Evolutionary conservation across 2,888 invertebrate genomes (phyloP), one percentile per base, ranked within the genome.

Genomic region (Glyphotaelius pellucidus): DNA sequence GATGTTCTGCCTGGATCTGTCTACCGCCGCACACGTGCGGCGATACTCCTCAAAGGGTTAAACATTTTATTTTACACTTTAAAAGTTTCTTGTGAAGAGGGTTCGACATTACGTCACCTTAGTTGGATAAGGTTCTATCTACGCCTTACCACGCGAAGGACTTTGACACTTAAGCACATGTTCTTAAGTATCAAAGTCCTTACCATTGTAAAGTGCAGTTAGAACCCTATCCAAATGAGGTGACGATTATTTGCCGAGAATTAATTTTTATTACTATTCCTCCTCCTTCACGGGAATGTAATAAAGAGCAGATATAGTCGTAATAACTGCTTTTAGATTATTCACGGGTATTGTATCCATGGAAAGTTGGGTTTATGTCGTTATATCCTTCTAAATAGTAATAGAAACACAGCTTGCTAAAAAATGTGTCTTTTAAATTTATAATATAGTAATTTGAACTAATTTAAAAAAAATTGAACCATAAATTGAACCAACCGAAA

Each of bases 11-110:
- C n/a, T n/a, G n/a, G n/a, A n/a, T n/a, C n/a, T n/a, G n/a, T n/a
- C n/a, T n/a, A n/a, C n/a, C n/a, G n/a, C n/a, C n/a, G n/a, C n/a
- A n/a, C n/a, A n/a, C n/a, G n/a, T n/a, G n/a, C n/a, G n/a, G n/a
- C n/a, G n/a, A n/a, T n/a, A n/a, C n/a, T n/a, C n/a, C n/a, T n/a
- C n/a, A n/a, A n/a, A n/a, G n/a, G n/a, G n/a, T n/a, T 52, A 3
- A 52, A 52, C 52, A 52, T 80, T 81, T 31, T 81, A 81, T 81
- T 81, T 81, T 14, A 31, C 31, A 32, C 31, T 81, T 81, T 12
- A 47, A 87, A 92, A 91, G 91, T 92, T 87, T 80, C 42, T 80
- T 52, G 80, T 90, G 91, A 91, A 87, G 92, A 92, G 91, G 92
- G 91, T 92, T 90, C 89, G 91, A 92, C 91, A 91, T 85, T n/a